Percentiles rank a stretch among this genome's conserved stretches.
phyloP scores from a whole-genome alignment of 2,113 vertebrate species.

The Prolemur simus region DNA sequence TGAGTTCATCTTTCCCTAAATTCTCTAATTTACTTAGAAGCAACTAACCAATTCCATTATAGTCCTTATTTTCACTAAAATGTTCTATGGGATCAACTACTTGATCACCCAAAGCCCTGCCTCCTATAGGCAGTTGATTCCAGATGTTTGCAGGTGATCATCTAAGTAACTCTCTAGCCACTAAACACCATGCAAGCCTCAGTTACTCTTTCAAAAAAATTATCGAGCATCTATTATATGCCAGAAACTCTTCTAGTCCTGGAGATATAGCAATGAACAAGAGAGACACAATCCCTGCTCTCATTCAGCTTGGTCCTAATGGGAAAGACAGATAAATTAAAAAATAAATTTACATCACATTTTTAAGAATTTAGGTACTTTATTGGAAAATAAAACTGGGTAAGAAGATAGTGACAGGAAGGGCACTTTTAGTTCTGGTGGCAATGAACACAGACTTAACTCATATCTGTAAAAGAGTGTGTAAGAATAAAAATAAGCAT shows the following conservation, averaged over 20 bases:
- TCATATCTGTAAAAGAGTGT: neutral
- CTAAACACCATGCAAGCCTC: neutral
- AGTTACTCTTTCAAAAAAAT: neutral
- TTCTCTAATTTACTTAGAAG: constrained; percentile 32
- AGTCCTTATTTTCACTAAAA: neutral
- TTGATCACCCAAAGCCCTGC: neutral
- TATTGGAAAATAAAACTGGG: constrained; percentile 33
- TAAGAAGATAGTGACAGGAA: constrained; percentile 25
- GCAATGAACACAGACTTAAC: neutral
- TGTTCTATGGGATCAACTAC: neutral
- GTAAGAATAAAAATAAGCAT: constrained; percentile 55
- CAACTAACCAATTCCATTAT: neutral
- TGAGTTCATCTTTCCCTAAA: neutral
- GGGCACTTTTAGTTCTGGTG: constrained; percentile 4
- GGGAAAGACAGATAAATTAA: neutral
- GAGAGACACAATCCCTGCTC: neutral
- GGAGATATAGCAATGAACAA: neutral
- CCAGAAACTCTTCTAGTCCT: neutral
- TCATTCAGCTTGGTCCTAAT: neutral
- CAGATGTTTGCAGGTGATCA: neutral
- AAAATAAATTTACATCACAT: constrained; percentile 13
- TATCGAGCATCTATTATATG: neutral
- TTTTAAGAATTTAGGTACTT: constrained; percentile 30
- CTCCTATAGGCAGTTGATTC: neutral
- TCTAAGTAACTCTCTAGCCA: neutral